A percentile compares a stretch with the other conserved stretches of the same genome.
Conservation (phyloP, 2,113 vertebrate genomes). For the Asarcornis scutulata region DNA sequence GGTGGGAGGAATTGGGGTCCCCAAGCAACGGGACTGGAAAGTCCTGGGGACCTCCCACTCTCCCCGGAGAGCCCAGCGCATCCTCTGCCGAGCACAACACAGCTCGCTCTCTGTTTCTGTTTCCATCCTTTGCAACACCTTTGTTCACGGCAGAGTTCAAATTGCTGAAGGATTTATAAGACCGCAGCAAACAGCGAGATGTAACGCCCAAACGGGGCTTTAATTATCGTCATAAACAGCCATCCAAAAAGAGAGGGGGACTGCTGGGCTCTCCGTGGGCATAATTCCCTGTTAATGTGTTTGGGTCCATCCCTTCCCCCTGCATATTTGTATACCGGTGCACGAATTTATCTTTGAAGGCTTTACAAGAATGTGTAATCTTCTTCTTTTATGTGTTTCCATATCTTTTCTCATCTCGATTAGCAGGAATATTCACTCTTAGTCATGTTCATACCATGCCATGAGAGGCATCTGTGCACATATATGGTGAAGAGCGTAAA, state of each 20-base stretch:
- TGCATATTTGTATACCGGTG: constrained; percentile 40
- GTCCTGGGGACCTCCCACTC: background rate
- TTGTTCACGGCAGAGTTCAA: constrained; percentile 17
- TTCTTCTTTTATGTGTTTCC: constrained; percentile 58
- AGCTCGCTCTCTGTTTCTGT: constrained; percentile 7
- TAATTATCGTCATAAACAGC: constrained; percentile 22
- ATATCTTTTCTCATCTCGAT: constrained; percentile 48
- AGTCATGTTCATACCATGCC: constrained; percentile 13
- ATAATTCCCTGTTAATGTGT: constrained; percentile 50
- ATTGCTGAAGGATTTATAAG: constrained; percentile 54
- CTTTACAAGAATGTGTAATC: constrained; percentile 57
- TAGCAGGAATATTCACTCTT: constrained; percentile 36
- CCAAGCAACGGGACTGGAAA: background rate
- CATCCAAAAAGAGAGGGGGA: constrained; percentile 21
- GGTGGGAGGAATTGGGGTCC: background rate
- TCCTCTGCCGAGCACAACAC: background rate
- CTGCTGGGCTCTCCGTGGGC: background rate
- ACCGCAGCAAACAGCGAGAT: background rate
- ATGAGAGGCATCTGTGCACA: constrained; percentile 27
- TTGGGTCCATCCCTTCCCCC: constrained; percentile 26
- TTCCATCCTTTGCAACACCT: constrained; percentile 4
- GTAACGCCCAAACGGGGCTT: constrained; percentile 18
- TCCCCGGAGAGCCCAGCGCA: background rate
- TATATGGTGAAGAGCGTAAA: background rate
- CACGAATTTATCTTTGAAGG: constrained; percentile 54